Evolutionary conservation across 2,797 vertebrate species (phyloP), one percentile per base, ranked within the genome.

Genomic region (Xiphophorus birchmanni): DNA sequence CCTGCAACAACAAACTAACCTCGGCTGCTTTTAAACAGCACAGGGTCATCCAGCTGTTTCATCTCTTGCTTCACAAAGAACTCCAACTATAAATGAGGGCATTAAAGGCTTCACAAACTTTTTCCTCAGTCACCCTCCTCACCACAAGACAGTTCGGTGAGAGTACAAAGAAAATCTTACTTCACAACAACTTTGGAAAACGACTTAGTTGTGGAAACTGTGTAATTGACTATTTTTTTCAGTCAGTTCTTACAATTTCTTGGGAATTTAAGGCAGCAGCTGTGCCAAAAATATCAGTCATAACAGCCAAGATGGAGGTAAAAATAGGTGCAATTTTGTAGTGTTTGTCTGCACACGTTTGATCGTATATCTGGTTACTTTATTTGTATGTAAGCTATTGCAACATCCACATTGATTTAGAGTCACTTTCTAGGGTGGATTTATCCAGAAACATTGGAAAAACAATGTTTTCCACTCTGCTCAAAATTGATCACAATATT

Each of bases 41-140:
- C 82, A 90, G 90, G 89, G 89, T 89, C 89, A 84, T 60, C 40
- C 69, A 56, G 76, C 75, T 80, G 56, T 89, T 84, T 76, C 42
- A 69, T 79, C 63, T 32, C 40, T 71, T 50, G 73, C 54, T 80
- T 79, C 72, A 71, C 56, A 82, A 73, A 86, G 73, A 65, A 32
- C 81, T 80, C 23, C 44, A 77, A 71, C 26, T 35, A 73, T 63
- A 60, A 82, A 65, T 56, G n/a, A 42, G 6, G n/a, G 75, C 56
- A 77, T 82, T 75, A 78, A 83, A 76, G 60, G 40, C 60, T 29
- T 73, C 52, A 37, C 75, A 80, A 69, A 54, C 3, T 47, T 69
- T 76, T 72, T 45, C 44, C n/a, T 77, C 75, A 75, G 50, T 77
- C 48, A 79, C 50, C 47, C 21, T 71, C 65, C 29, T 74, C 23